Conservation (phyloP, 2,888 invertebrate species). For the Camponotus fellah region DNA sequence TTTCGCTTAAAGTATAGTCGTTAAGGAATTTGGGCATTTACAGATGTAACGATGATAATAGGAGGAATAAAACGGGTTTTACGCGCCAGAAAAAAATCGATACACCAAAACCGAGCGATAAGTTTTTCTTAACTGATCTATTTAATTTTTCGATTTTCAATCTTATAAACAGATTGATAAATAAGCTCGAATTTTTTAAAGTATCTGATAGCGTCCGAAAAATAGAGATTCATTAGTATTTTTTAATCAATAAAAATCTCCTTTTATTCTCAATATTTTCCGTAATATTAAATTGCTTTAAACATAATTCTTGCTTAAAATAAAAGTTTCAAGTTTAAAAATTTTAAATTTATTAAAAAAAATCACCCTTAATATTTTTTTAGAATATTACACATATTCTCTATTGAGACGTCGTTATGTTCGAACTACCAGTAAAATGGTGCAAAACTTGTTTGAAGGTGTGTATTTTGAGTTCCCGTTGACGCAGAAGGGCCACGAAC, state of each 20-base stretch:
- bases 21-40: slow-evolving; percentile 29
- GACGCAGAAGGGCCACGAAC: slow-evolving; percentile 10
- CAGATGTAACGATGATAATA: background rate
- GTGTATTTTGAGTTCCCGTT: slow-evolving; percentile 41
- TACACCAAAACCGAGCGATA: background rate
- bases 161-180: background rate
- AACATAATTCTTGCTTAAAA: background rate
- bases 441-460: slow-evolving; percentile 55
- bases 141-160: background rate
- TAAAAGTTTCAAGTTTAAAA: too few species aligned
- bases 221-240: background rate
- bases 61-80: background rate
- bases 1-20: slow-evolving; percentile 46
- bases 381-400: background rate
- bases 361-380: background rate
- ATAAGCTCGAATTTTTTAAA: background rate
- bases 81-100: background rate
- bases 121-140: background rate
- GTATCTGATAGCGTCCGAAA: background rate
- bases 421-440: slow-evolving; percentile 16
- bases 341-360: background rate
- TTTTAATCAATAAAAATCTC: slow-evolving; percentile 6
- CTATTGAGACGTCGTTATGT: slow-evolving; percentile 6
- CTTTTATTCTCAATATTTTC: background rate
- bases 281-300: background rate